A percentile compares a stretch with the other conserved stretches of the same genome.
Evolutionary conservation across 2,888 invertebrate species (phyloP).

Genomic region (Macrostomum cliftonense): DNA sequence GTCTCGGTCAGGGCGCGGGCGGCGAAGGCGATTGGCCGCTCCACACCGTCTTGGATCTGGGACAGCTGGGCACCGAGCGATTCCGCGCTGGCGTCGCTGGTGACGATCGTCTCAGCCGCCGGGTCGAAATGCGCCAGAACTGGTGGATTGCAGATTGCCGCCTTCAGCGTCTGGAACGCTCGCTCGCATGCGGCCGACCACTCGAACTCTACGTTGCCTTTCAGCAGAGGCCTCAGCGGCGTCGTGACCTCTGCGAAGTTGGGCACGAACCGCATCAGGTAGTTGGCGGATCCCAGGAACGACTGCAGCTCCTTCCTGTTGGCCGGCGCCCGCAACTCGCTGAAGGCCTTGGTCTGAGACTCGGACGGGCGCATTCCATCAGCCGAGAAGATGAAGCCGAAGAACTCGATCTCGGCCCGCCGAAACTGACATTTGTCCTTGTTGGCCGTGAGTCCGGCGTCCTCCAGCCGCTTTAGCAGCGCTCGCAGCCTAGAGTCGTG

Average conservation of each 20-base stretch:
- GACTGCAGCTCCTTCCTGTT: slow-evolving; percentile 3
- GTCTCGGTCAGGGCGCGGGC: slow-evolving; percentile 1
- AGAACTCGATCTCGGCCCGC: too few relatives aligned
- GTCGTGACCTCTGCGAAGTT: slow-evolving; percentile 12
- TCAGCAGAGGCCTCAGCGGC: slow-evolving; percentile 10
- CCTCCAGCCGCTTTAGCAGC: too few relatives aligned
- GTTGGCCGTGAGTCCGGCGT: too few relatives aligned
- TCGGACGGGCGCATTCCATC: too few relatives aligned
- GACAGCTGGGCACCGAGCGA: slow-evolving; percentile 14
- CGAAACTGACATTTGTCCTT: too few relatives aligned
- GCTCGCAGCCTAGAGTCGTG: too few relatives aligned
- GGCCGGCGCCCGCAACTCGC: background rate
- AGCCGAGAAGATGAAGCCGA: too few relatives aligned
- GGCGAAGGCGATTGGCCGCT: slow-evolving; percentile 3
- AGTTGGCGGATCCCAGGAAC: slow-evolving; percentile 15
- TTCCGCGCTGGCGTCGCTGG: slow-evolving; percentile 13
- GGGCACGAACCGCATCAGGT: slow-evolving; percentile 13
- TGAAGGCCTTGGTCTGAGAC: too few relatives aligned
- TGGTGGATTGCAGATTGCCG: slow-evolving; percentile 12
- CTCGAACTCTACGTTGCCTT: slow-evolving; percentile 7
- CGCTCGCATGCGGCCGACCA: slow-evolving; percentile 13
- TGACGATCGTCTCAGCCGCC: slow-evolving; percentile 11
- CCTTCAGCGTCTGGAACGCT: slow-evolving; percentile 13
- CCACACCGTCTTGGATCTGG: slow-evolving; percentile 9
- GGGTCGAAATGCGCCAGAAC: slow-evolving; percentile 14